A percentile compares a stretch with the other conserved stretches of the same genome.
phyloP scores from a whole-genome alignment of 2,888 invertebrate species.

The Xanthorhoe designata region DNA sequence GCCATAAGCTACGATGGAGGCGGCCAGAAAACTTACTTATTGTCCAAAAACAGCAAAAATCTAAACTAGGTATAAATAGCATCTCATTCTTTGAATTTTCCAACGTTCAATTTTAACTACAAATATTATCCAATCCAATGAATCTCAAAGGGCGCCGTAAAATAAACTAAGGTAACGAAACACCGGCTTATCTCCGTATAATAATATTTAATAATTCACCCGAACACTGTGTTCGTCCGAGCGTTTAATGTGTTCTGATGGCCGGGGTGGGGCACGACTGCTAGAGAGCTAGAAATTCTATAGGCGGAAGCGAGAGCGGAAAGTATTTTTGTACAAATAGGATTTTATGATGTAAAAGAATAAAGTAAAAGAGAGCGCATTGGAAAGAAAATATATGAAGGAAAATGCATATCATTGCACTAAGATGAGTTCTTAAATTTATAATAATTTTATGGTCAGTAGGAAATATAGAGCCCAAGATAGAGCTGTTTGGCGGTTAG shows the following conservation, averaged over 20 bases:
- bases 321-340: not conserved
- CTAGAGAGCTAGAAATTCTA: conserved; percentile 33
- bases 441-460: too few species aligned
- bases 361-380: too few species aligned
- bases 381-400: too few species aligned
- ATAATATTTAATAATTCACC: conserved; percentile 77
- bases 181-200: conserved; percentile 53
- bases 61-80: too few species aligned
- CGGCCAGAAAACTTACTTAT: too few species aligned
- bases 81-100: not conserved
- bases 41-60: too few species aligned
- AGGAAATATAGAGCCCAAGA: too few species aligned
- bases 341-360: too few species aligned
- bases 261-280: conserved; percentile 39
- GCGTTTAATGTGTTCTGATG: conserved; percentile 73
- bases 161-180: conserved; percentile 44
- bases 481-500: too few species aligned
- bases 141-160: conserved; percentile 32
- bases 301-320: conserved; percentile 25
- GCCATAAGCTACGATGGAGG: too few species aligned
- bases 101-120: conserved; percentile 19
- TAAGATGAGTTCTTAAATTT: too few species aligned
- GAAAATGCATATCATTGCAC: too few species aligned
- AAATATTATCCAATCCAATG: conserved; percentile 30
- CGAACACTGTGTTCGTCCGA: conserved; percentile 65